Evolutionary conservation across 2,113 vertebrate genomes (phyloP), one percentile per base, ranked within the genome.

Genomic region (Vulpes ferrilata): DNA sequence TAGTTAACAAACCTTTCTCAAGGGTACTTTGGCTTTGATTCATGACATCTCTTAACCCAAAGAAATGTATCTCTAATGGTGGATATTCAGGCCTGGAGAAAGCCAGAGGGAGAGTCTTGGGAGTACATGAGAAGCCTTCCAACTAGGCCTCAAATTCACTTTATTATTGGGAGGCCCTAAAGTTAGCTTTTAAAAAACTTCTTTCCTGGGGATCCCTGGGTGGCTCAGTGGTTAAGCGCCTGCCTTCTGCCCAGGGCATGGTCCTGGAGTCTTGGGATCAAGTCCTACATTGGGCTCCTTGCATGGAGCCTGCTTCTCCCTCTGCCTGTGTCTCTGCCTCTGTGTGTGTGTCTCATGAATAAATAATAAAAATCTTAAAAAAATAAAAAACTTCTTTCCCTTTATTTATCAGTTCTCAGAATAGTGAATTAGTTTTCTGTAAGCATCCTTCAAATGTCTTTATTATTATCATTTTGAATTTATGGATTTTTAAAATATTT

Each of bases 1-100:
- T 4, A 48, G 51, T 84, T 57, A 62, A n/a, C 73, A 55, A 82
- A 59, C 30, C 20, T 92, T 74, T 51, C 80, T 67, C 71, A 87
- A 74, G 90, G 53, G 13, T 30, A 64, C 20, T 92, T 87, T 94
- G 55, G 20, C 62, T 78, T 89, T 59, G 69, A 83, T 73, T 92
- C 74, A 89, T 57, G n/a, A 80, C n/a, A 74, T 84, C 59, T 79
- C 62, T 85, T 81, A 88, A 71, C 19, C 48, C 85, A 88, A 86
- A 93, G 71, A 92, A 97, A 78, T 51, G n/a, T 91, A 9, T 83
- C 60, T 86, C 57, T 92, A 38, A n/a, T 89, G 48, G 73, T 88
- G 27, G 38, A 78, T 93, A 89, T 48, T 60, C 82, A 71, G 64
- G 25, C 57, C 80, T n/a, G 20, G 71, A 84, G 80, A 76, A 83